Evolutionary conservation across 2,888 invertebrate species (phyloP).

Genomic region (Ceriagrion tenellum): DNA sequence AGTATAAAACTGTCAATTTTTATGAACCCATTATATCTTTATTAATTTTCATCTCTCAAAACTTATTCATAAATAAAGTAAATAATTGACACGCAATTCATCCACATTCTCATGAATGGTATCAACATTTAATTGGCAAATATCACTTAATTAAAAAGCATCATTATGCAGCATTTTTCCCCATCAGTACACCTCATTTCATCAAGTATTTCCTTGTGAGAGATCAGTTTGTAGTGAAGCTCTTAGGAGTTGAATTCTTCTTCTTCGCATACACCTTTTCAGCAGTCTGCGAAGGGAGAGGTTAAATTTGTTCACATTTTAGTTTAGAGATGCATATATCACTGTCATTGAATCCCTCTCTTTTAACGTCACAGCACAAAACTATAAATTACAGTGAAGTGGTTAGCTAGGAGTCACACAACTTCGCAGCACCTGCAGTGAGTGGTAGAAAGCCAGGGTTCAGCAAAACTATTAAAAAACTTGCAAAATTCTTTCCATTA

Average conservation of each 20-base stretch:
- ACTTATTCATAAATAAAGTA: background rate
- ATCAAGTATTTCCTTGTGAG: background rate
- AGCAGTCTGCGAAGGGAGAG: constrained; percentile 59
- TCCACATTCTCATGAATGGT: background rate
- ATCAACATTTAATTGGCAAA: background rate
- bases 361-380: background rate
- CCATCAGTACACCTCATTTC: background rate
- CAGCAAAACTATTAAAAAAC: constrained; percentile 55
- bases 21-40: background rate
- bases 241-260: constrained; percentile 45
- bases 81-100: background rate
- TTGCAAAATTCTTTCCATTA: constrained; percentile 16
- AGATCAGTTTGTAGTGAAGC: background rate
- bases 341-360: background rate
- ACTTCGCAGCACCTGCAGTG: constrained; percentile 67
- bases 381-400: constrained; percentile 28
- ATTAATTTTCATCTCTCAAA: background rate
- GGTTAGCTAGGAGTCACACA: constrained; percentile 55
- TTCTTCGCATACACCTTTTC: constrained; percentile 52
- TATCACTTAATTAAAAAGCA: background rate
- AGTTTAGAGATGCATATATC: background rate
- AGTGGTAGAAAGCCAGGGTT: constrained; percentile 68
- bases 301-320: constrained; percentile 38
- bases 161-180: background rate
- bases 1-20: background rate